These are phyloP conservation scores for Manis crassicaudata DNA, from an alignment of 2,797 vertebrate genomes.

Conservation along the genomic window DNA sequence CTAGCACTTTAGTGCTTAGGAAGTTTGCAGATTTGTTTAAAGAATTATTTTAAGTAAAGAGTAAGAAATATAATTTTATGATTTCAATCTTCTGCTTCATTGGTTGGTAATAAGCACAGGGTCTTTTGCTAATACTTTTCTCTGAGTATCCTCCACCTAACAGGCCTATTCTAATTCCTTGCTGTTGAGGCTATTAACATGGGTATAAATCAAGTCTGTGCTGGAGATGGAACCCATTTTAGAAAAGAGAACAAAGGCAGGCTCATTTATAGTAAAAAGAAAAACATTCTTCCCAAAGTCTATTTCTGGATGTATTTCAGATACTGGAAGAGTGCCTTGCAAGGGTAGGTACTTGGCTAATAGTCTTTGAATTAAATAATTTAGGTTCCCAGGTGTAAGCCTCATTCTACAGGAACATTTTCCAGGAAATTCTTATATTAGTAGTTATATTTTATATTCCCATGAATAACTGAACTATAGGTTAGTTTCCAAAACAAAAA, in stretches of 20 bases:
- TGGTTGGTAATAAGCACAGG: not conserved
- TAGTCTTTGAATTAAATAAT: not conserved
- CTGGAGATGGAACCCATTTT: not conserved
- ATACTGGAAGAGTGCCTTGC: not conserved
- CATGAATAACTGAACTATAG: not conserved
- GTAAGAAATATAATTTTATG: not conserved
- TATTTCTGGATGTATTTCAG: not conserved
- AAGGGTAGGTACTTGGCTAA: not conserved
- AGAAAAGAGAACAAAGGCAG: not conserved
- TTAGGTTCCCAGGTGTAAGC: not conserved
- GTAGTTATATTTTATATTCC: not conserved
- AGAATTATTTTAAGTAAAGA: not conserved
- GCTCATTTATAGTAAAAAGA: not conserved
- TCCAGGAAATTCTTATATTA: not conserved
- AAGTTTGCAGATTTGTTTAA: not conserved
- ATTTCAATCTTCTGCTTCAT: not conserved
- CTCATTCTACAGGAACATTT: not conserved
- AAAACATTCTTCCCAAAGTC: not conserved
- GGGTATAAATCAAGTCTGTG: not conserved
- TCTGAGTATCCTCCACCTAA: not conserved
- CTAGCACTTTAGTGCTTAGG: not conserved
- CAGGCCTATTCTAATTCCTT: not conserved
- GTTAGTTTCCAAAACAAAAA: not conserved
- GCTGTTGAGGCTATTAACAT: not conserved
- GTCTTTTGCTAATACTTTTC: not conserved